Percentiles rank a stretch among this genome's conserved stretches.
These are phyloP conservation scores for Trichechus manatus DNA, from an alignment of 2,113 vertebrate genomes.

Conservation along the genomic window DNA sequence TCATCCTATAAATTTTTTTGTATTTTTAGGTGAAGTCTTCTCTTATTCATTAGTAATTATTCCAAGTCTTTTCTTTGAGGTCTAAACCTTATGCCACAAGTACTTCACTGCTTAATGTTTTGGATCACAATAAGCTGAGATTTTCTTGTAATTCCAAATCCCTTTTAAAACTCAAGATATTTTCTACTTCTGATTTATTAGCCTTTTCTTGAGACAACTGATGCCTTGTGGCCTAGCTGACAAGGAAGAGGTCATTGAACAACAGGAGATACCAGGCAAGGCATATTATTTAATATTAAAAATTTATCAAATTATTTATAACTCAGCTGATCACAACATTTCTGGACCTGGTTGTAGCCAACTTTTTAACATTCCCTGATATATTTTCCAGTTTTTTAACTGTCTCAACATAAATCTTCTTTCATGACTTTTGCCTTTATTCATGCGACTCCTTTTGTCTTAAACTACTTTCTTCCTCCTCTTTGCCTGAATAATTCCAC, in stretches of 20 bases:
- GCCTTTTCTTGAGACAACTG: background rate
- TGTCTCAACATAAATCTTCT: background rate
- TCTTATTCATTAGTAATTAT: slow-evolving; percentile 20
- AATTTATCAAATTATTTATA: background rate
- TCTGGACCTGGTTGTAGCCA: background rate
- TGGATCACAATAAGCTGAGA: background rate
- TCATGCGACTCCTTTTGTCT: background rate
- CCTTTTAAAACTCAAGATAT: background rate
- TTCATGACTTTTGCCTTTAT: background rate
- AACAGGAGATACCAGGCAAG: background rate
- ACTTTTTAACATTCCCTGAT: background rate
- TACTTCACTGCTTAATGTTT: background rate
- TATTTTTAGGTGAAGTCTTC: background rate
- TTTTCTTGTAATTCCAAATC: background rate
- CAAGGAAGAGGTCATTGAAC: background rate
- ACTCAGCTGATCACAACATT: slow-evolving; percentile 37
- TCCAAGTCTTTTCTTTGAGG: background rate
- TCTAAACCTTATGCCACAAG: background rate
- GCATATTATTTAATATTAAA: background rate
- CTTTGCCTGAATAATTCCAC: background rate
- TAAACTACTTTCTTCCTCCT: background rate
- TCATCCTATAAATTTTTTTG: background rate
- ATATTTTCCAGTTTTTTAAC: background rate
- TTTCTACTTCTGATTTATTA: background rate
- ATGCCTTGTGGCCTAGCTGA: background rate